Percentiles rank a stretch among this genome's conserved stretches.
These are phyloP conservation scores for Ophion slaviceki DNA, from an alignment of 2,888 invertebrate species.

Conservation along the genomic window DNA sequence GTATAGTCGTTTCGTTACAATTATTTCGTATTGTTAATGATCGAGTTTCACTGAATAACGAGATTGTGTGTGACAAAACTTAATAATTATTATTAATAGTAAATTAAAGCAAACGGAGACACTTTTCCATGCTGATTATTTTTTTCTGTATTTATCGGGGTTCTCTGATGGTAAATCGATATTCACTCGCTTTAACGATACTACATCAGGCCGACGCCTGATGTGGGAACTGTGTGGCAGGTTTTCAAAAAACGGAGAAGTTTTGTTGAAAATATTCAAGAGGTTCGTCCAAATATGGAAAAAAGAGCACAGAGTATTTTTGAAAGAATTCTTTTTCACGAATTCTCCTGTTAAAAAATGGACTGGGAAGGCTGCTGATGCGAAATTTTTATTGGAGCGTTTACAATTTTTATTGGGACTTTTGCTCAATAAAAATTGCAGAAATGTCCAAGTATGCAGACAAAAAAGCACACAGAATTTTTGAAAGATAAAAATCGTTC, in stretches of 20 bases:
- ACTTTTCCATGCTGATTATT: constrained; percentile 67
- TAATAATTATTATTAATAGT: constrained; percentile 72
- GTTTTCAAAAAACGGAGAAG: not conserved
- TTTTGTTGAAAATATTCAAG: not conserved
- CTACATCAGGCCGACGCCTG: not conserved
- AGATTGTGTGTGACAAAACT: constrained; percentile 62
- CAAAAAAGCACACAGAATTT: no score
- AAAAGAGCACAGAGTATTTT: not conserved
- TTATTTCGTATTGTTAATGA: constrained; percentile 72
- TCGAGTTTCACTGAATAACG: constrained; percentile 66
- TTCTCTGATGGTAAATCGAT: constrained; percentile 65
- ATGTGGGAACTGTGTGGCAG: not conserved
- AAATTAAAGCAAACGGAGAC: constrained; percentile 77
- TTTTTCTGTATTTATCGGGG: constrained; percentile 40
- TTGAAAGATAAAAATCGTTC: no score
- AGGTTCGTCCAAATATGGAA: not conserved
- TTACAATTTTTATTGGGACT: no score
- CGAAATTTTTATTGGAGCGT: no score
- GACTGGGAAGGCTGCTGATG: no score
- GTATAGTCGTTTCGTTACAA: constrained; percentile 74
- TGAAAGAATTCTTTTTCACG: not conserved
- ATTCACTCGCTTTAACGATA: constrained; percentile 51
- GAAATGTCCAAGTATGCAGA: no score
- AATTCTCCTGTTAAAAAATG: no score
- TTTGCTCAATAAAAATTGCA: no score